Percentiles rank a stretch among this genome's conserved stretches.
Evolutionary conservation across 2,113 vertebrate genomes (phyloP).

Genomic region (Anthoscopus minutus): DNA sequence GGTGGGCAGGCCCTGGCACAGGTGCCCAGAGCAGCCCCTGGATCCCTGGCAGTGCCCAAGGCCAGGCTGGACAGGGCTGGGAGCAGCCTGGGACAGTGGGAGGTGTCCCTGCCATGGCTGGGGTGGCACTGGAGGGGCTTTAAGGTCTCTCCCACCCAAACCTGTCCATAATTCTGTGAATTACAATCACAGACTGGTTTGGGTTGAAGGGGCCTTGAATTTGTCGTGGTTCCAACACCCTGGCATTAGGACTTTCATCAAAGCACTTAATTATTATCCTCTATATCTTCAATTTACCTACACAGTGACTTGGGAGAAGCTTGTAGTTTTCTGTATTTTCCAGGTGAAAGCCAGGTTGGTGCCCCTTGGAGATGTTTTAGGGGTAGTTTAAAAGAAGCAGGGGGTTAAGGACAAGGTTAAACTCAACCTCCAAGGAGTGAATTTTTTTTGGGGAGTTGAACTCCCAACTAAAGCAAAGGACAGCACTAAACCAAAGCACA

Average conservation of each 20-base stretch:
- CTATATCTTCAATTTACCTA: rapidly evolving
- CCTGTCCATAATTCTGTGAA: not conserved
- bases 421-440: not conserved
- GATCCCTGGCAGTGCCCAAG: not conserved
- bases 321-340: not conserved
- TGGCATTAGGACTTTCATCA: not conserved
- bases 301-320: not conserved
- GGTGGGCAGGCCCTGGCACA: not conserved
- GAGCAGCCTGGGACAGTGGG: rapidly evolving
- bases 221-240: not conserved
- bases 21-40: not conserved
- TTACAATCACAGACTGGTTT: not conserved
- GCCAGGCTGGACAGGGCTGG: rapidly evolving
- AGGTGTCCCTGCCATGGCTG: not conserved
- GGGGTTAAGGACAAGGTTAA: not conserved
- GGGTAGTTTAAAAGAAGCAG: not conserved
- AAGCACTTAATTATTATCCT: not conserved
- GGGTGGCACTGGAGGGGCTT: not conserved
- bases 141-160: not conserved
- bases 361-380: not conserved
- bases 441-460: not conserved
- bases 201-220: not conserved
- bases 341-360: not conserved
- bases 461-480: not conserved
- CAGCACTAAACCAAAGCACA: not conserved